phyloP scores from a whole-genome alignment of 2,113 vertebrate genomes.

The Morone saxatilis region DNA sequence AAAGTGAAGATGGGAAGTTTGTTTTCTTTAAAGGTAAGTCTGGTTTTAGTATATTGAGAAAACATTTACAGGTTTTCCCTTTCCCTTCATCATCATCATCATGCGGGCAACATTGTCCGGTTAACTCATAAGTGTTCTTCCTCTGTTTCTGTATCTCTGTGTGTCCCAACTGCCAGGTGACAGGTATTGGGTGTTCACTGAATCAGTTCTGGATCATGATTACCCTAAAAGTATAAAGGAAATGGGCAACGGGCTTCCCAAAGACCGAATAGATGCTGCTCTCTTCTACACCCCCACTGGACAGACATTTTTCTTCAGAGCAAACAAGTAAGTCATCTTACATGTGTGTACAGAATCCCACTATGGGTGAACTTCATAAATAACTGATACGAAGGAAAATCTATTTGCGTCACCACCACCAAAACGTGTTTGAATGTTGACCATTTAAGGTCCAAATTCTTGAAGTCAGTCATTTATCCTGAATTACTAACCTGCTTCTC shows the following conservation, averaged over 20 bases:
- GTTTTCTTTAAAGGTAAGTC: constrained; percentile 92
- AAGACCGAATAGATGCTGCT: constrained; percentile 90
- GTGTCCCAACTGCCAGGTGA: constrained; percentile 81
- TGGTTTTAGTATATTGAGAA: not conserved
- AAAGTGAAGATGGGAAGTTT: constrained; percentile 93
- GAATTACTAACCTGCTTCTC: constrained; percentile 38
- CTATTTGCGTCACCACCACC: constrained; percentile 6
- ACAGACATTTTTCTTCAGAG: constrained; percentile 92
- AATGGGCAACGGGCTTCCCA: constrained; percentile 89
- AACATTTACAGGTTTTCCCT: not conserved
- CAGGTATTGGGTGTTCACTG: constrained; percentile 91
- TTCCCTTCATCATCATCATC: not conserved
- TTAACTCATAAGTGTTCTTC: not conserved
- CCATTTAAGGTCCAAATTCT: constrained; percentile 34
- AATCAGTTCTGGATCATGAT: constrained; percentile 87
- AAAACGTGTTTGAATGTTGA: constrained; percentile 35
- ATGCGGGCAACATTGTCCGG: not conserved
- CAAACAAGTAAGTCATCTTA: constrained; percentile 87
- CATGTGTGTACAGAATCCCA: not conserved
- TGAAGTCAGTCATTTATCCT: constrained; percentile 15
- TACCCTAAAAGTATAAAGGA: constrained; percentile 88
- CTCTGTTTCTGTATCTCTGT: not conserved
- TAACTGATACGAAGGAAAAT: constrained; percentile 25
- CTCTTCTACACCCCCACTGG: constrained; percentile 91
- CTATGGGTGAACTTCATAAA: constrained; percentile 17